Base-by-base conservation (phyloP, 2,888 invertebrate genomes). In the Aspidiotus destructor region DNA sequence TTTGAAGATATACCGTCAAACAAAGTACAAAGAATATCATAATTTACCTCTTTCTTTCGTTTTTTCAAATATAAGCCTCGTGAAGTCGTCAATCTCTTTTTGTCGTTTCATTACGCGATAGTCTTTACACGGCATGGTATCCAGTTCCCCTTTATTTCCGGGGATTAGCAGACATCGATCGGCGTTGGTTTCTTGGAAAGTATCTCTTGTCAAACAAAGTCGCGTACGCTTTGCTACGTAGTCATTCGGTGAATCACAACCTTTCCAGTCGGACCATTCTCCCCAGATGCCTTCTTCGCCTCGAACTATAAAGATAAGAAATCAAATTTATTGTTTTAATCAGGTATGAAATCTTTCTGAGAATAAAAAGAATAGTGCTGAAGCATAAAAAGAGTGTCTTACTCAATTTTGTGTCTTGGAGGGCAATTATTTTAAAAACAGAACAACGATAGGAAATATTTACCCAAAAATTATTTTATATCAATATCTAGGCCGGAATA, bases 241-340 rank as follows among this genome's bases (percentile, higher is more conserved):
- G 48, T 71, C 71, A n/a, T 54, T 62, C 5, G 68, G 60, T 41
- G 69, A 67, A 15, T 72, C 70, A 55, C 74, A 74, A 1, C 73
- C 73, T 52, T 72, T 73, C 74, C 74, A 74, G 11, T 72, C 72
- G 8, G 74, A 74, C 74, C 74, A 74, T 61, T 72, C 70, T 2
- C 73, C 73, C 74, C 74, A 74, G n/a, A 71, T 62, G 52, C 74
- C 73, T 62, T 73, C 73, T 41, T 74, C 73, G 7, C 72, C 72
- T 17, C 72, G 71, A 44, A 73, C 74, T 73, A 70, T 11, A 71
- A 70, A 28, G 5, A 28, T 28, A 28, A 28, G 5, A 1, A 28
- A 28, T 28, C 5, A 28, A 5, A 28, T 28, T 28, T 28, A 28
- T 28, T 28, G 28, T 28, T 28, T 28, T 28, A 28, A n/a, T n/a